Evolutionary conservation across 2,888 invertebrate species (phyloP), one percentile per base, ranked within the genome.

Genomic region (Ectemnius lituratus): DNA sequence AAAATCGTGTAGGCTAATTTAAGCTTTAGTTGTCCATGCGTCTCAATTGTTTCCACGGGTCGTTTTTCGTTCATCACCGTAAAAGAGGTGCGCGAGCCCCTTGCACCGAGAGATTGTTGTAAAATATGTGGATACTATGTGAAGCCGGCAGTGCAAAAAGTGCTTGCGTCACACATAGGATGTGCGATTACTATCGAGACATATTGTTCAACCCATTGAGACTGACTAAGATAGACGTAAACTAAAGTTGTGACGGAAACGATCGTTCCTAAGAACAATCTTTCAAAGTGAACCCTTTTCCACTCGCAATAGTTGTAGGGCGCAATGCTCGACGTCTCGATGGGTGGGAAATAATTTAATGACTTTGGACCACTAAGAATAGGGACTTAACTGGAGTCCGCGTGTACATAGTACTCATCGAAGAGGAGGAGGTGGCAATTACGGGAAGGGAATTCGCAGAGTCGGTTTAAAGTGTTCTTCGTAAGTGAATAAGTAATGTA

Each of bases 331-430:
- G 46, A 70, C 46, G 65, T 47, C 37, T 62, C 63, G 47, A 56
- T 66, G 56, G 71, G 62, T 63, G 68, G 56, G 46, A 37, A 20
- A 16, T 58, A 67, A 64, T 62, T 27, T 47, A 23, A 49, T 8
- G n/a, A 57, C 61, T 65, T 18, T 23, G 56, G 75, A 46, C 61
- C 46, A 67, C 18, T 11, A 56, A 56, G 46, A 71, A 71, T 16
- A 47, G 20, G 18, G 23, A 60, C 20, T 67, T 11, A 11, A 64
- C 52, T 64, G 37, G 49, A 66, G 62, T 64, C 45, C 1, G 37
- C 37, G 37, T 80, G 80, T 80, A 80, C 70, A 80, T 80, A 80
- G 75, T 78, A 67, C 65, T 3, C 62, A 23, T 67, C 18, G 28
- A 46, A 56, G 20, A 28, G 16, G 13, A 64, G 16, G 37, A 37